Evolutionary conservation across 1,140 invertebrate genomes (phyloP), one percentile per base, ranked within the genome.

Genomic region (Aphidius gifuensis): DNA sequence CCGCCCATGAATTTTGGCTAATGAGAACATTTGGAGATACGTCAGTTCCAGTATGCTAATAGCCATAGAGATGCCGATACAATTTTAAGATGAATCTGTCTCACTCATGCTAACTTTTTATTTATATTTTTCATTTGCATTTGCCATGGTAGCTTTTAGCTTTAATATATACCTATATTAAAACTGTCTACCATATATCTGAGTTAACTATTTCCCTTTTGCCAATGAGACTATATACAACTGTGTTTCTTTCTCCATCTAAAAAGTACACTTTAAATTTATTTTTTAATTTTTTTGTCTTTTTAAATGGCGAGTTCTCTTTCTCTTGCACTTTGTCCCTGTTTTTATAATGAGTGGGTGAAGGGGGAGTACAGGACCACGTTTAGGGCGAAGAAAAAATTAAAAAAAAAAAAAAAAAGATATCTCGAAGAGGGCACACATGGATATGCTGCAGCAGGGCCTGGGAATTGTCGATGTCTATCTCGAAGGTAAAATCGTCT

Each of bases 31-130:
- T 81, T 79, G 74, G 79, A 80, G 77, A 81, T 79, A 81, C 79
- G 79, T 81, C 79, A 81, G 79, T 81, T 79, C 75, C 74, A 81
- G 79, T 81, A 81, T 80, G 78, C 77, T 81, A 81, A 81, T 81
- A 78, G 77, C 77, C 75, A 79, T 77, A 79, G 78, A 78, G 77
- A 81, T 80, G 79, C 79, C 79, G 79, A 80, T 81, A 81, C 79
- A 81, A 81, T 81, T 81, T 79, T 77, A 77, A 81, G 79, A 81
- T 78, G 78, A 77, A 79, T 80, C 69, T 74, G 71, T 73, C 69
- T 67, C 60, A 62, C 59, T 64, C 63, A 68, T 54, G 54, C 60
- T 55, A 57, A 42, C 51, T 21, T 57, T 9, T 43, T 42, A 43
- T 39, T 23, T 39, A 42, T 46, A 54, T 44, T n/a, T 60, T 39